These are phyloP conservation scores for Brachyhypopomus occidentalis DNA, from an alignment of 2,113 vertebrate genomes.

Conservation along the genomic window DNA sequence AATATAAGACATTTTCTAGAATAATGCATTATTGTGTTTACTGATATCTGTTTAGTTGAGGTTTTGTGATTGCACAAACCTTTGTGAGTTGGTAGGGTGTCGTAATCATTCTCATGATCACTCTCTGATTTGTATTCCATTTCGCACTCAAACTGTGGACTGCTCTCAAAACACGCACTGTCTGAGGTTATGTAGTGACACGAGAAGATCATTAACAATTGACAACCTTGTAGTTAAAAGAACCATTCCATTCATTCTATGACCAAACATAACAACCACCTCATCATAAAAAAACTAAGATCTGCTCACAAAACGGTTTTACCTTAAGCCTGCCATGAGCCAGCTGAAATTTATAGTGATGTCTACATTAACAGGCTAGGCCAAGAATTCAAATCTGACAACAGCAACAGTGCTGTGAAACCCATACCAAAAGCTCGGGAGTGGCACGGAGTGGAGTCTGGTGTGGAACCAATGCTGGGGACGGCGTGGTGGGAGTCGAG, in stretches of 20 bases:
- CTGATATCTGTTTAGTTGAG: not conserved
- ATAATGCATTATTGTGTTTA: not conserved
- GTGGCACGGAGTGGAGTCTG: not conserved
- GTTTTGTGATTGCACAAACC: conserved; percentile 45
- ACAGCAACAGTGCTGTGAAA: not conserved
- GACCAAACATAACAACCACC: too few species aligned
- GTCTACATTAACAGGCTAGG: too few species aligned
- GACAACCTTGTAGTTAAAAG: not conserved
- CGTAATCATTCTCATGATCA: conserved; percentile 61
- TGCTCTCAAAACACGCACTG: not conserved
- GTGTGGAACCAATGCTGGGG: not conserved
- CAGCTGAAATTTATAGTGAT: not conserved
- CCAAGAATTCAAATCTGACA: too few species aligned
- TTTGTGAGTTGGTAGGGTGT: conserved; percentile 62
- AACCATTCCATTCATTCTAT: not conserved
- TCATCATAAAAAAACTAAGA: not conserved
- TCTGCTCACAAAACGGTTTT: too few species aligned
- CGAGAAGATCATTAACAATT: not conserved
- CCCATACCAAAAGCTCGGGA: not conserved
- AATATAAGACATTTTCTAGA: not conserved
- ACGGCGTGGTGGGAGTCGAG: not conserved
- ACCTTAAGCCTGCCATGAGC: not conserved
- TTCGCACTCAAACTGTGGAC: not conserved
- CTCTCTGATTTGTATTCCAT: conserved; percentile 16
- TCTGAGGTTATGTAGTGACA: conserved; percentile 18